Evolutionary conservation across 1,140 invertebrate genomes (phyloP).

Genomic region (Eriosoma lanigerum): DNA sequence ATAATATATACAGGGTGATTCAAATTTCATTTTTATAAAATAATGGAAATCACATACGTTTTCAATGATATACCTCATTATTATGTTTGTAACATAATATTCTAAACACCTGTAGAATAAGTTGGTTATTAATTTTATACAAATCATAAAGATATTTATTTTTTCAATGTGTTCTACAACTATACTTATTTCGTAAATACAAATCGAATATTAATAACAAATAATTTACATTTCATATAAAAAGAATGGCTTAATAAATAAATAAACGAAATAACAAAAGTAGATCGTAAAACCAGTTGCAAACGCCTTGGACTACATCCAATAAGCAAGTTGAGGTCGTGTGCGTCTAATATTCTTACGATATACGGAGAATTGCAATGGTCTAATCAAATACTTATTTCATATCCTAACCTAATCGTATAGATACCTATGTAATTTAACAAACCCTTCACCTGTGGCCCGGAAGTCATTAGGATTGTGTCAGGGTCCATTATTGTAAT

Average conservation of each 20-base stretch:
- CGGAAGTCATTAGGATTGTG: background rate
- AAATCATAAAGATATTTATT: too few species aligned
- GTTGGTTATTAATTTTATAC: too few species aligned
- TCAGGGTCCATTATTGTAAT: background rate
- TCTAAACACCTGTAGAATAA: too few species aligned
- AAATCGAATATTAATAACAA: background rate
- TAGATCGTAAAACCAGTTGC: slow-evolving; percentile 30
- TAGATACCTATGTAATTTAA: background rate
- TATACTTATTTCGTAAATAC: background rate
- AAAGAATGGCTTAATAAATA: too few species aligned
- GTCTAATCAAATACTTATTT: background rate
- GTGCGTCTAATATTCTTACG: background rate
- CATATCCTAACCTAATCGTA: background rate
- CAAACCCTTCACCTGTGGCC: slow-evolving; percentile 13
- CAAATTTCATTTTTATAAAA: too few species aligned
- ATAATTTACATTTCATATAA: background rate
- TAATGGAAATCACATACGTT: too few species aligned
- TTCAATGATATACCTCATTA: too few species aligned
- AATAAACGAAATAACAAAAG: background rate
- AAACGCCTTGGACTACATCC: slow-evolving; percentile 34
- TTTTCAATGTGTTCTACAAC: too few species aligned
- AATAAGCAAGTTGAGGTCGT: background rate
- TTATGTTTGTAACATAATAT: too few species aligned
- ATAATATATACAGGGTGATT: too few species aligned
- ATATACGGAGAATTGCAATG: background rate